Evolutionary conservation across 2,797 vertebrate genomes (phyloP), one percentile per base, ranked within the genome.

Genomic region (Heteromormyrus szaboi): DNA sequence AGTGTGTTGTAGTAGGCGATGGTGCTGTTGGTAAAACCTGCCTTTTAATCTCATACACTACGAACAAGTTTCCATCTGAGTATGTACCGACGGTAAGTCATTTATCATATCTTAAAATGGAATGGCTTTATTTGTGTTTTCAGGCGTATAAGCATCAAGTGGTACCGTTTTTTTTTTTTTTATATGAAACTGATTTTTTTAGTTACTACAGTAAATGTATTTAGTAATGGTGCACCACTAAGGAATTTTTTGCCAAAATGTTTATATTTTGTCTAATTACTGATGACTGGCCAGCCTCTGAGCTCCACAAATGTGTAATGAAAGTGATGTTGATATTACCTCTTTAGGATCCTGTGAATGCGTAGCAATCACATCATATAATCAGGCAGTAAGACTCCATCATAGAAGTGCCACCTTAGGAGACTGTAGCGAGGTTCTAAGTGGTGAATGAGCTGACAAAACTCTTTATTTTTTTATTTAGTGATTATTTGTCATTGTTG

Each of bases 1-100:
- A 97, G 91, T 97, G 96, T 93, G 95, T 97, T 89, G 95, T 97
- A 90, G 96, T 97, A 90, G 96, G 96, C 46, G 96, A 97, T 92
- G 96, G 95, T 93, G 96, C 95, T 4, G 96, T 97, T 91, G 96
- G 96, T 89, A 97, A 97, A 95, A 97, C 96, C 90, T 96, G 96
- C 94, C 94, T 97, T n/a, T 89, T 97, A 94, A 96, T 96, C 92
- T 96, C 96, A 5, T 97, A 96, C 91, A 96, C 96, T 88, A 96
- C 96, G 90, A 96, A 96, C 93, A 96, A 96, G 91, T 97, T 97
- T 91, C 96, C 96, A 62, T 96, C 96, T 85, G 96, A 96, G 91
- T 96, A 96, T 88, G 96, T 96, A 88, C 96, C 96, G 1, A 96
- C 96, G 93, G 96, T 97, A 93, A 96, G 96, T 89, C 83, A 90